A percentile compares a stretch with the other conserved stretches of the same genome.
Evolutionary conservation across 2,113 vertebrate species (phyloP).

Genomic region (Entomyzon cyanotis): DNA sequence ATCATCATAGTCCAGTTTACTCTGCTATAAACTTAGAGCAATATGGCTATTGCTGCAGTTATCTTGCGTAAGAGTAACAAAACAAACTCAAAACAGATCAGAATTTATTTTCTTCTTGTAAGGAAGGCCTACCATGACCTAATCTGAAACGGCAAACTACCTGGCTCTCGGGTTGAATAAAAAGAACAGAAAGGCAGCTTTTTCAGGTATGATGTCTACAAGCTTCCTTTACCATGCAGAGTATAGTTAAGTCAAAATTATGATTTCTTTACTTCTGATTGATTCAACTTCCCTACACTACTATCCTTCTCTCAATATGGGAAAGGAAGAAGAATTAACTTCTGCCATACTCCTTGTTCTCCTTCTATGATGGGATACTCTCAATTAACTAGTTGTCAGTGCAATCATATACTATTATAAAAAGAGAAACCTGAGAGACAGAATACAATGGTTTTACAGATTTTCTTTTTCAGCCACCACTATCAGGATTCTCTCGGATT

Average conservation of each 20-base stretch:
- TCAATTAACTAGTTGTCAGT: constrained; percentile 40
- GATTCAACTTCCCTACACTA: not conserved
- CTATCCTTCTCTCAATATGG: not conserved
- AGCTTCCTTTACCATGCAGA: not conserved
- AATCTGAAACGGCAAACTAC: not conserved
- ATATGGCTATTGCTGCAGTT: not conserved
- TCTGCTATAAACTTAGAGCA: not conserved
- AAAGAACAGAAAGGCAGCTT: not conserved
- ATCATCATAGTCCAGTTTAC: not conserved
- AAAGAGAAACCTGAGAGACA: constrained; percentile 20
- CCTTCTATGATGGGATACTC: not conserved
- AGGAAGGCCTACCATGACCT: not conserved
- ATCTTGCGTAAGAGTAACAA: not conserved
- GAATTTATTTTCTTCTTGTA: not conserved
- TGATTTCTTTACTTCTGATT: not conserved
- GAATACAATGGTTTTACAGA: constrained; percentile 9
- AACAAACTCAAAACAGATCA: not conserved
- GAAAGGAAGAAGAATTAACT: not conserved
- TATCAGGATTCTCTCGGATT: constrained; percentile 61
- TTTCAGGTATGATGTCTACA: not conserved
- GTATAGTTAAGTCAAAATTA: not conserved
- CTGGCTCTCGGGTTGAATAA: not conserved
- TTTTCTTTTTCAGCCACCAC: constrained; percentile 18
- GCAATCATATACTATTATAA: constrained; percentile 40
- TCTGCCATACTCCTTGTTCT: not conserved